phyloP scores from a whole-genome alignment of 2,113 vertebrate species.

The Bujurquina vittata region DNA sequence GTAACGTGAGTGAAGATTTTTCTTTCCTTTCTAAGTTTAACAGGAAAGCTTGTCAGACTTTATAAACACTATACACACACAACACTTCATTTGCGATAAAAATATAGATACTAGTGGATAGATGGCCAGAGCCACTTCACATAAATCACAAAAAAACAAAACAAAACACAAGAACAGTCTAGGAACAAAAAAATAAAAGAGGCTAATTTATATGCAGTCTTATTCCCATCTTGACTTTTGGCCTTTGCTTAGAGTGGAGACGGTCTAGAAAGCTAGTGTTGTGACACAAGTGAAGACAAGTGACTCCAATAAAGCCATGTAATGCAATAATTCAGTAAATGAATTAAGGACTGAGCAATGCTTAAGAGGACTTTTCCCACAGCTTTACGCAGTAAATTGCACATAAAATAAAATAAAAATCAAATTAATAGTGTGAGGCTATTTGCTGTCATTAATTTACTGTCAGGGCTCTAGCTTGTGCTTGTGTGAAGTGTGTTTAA shows the following conservation, averaged over 20 bases:
- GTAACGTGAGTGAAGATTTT: constrained; percentile 12
- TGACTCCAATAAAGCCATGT: constrained; percentile 71
- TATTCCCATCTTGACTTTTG: constrained; percentile 17
- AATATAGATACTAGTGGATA: not conserved
- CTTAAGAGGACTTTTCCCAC: constrained; percentile 31
- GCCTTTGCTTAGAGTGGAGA: constrained; percentile 19
- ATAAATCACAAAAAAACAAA: not conserved
- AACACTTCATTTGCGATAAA: not conserved
- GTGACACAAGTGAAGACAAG: constrained; percentile 69
- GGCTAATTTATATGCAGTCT: constrained; percentile 17
- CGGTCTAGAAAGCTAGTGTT: constrained; percentile 26
- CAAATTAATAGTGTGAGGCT: constrained; percentile 9
- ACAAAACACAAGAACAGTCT: not conserved
- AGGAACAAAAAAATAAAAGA: not conserved
- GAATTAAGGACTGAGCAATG: constrained; percentile 51
- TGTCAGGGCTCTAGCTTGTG: not conserved
- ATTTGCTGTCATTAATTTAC: constrained; percentile 42
- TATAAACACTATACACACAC: not conserved
- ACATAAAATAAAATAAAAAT: not conserved
- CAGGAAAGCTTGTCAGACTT: not conserved
- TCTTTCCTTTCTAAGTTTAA: not conserved
- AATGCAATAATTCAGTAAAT: constrained; percentile 65
- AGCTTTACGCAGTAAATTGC: not conserved
- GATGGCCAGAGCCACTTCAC: not conserved
- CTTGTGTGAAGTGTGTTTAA: not conserved